Conservation (phyloP, 1,140 invertebrate species). For the Hirudo medicinalis region DNA sequence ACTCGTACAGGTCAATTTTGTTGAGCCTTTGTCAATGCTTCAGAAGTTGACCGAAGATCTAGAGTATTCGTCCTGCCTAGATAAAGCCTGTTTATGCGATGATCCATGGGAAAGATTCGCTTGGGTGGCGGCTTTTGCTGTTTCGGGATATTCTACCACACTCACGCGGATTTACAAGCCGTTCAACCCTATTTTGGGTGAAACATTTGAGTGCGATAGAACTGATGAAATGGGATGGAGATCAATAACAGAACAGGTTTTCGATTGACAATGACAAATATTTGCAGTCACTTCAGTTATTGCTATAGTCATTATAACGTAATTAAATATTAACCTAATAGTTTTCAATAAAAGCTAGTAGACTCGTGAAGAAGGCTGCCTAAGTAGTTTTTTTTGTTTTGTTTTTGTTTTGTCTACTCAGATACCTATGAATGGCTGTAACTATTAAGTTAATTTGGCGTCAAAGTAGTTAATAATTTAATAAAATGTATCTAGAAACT, state of each 20-base stretch:
- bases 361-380: too few species aligned
- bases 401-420: too few species aligned
- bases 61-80: slow-evolving; percentile 84
- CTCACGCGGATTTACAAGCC: slow-evolving; percentile 42
- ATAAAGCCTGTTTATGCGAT: slow-evolving; percentile 53
- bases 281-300: too few species aligned
- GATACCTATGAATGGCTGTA: too few species aligned
- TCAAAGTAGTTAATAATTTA: too few species aligned
- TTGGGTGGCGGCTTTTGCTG: slow-evolving; percentile 86
- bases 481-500: too few species aligned
- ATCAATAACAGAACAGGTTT: slow-evolving; percentile 74
- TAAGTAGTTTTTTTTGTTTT: too few species aligned
- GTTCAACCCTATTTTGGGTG: slow-evolving; percentile 58
- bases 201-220: slow-evolving; percentile 93
- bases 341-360: too few species aligned
- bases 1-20: slow-evolving; percentile 72
- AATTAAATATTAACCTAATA: neutral
- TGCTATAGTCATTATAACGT: too few species aligned
- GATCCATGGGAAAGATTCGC: slow-evolving; percentile 82
- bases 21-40: slow-evolving; percentile 92
- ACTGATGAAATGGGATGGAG: slow-evolving; percentile 90
- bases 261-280: too few species aligned
- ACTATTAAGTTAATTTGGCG: too few species aligned
- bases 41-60: slow-evolving; percentile 94
- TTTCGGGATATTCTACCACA: slow-evolving; percentile 87